Percentiles rank a stretch among this genome's conserved stretches.
These are phyloP conservation scores for Rhyzopertha dominica DNA, from an alignment of 1,140 invertebrate species.

Conservation along the genomic window DNA sequence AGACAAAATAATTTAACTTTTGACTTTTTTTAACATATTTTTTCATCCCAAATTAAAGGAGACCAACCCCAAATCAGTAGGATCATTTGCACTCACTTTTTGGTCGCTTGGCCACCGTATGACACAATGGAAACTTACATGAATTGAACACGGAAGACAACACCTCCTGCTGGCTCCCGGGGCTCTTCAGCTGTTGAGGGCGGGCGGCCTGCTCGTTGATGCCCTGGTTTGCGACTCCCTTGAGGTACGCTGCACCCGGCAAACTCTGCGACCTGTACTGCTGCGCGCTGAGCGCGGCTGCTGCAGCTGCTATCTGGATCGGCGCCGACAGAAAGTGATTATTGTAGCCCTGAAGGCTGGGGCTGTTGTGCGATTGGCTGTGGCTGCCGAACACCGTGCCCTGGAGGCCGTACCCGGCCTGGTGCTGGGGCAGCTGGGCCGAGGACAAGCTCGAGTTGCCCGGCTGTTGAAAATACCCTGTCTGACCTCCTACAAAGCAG, in stretches of 20 bases:
- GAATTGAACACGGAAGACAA: slow-evolving; percentile 43
- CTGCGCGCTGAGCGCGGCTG: slow-evolving; percentile 35
- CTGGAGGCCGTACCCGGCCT: slow-evolving; percentile 40
- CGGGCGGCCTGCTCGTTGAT: slow-evolving; percentile 15
- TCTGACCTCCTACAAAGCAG: slow-evolving; percentile 39
- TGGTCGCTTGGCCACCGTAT: neutral
- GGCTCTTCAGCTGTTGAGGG: slow-evolving; percentile 42
- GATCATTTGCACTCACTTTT: neutral
- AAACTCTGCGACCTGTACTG: slow-evolving; percentile 30
- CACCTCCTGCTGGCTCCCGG: slow-evolving; percentile 39
- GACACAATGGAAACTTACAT: slow-evolving; percentile 23
- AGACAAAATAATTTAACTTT: no score
- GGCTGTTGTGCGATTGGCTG: slow-evolving; percentile 40
- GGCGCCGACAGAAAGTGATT: slow-evolving; percentile 17
- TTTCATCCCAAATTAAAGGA: no score
- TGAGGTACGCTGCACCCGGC: slow-evolving; percentile 25
- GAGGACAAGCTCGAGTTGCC: slow-evolving; percentile 37
- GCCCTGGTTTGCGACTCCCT: slow-evolving; percentile 4
- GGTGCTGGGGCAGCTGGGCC: slow-evolving; percentile 39
- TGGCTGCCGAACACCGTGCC: slow-evolving; percentile 41
- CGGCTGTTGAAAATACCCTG: slow-evolving; percentile 42
- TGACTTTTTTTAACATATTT: no score
- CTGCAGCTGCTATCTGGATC: slow-evolving; percentile 25
- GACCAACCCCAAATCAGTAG: no score
- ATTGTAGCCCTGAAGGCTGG: slow-evolving; percentile 34